phyloP scores from a whole-genome alignment of 2,888 invertebrate genomes.

The Oscheius sp. region DNA sequence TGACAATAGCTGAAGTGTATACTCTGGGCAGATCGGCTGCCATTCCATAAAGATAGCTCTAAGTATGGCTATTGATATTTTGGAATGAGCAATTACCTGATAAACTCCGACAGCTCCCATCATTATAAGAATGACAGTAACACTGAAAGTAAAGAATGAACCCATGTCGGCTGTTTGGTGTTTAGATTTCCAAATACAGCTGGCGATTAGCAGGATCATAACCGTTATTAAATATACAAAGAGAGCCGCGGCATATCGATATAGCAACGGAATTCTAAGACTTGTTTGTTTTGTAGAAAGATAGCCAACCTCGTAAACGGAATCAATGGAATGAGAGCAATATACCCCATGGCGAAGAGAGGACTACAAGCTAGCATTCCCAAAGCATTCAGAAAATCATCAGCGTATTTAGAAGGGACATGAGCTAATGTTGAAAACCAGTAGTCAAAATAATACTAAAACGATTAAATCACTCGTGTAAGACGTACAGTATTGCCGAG shows the following conservation, averaged over 20 bases:
- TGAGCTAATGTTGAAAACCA: constrained; percentile 30
- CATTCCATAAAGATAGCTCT: constrained; percentile 36
- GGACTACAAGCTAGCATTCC: constrained; percentile 36
- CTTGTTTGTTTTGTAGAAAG: not conserved
- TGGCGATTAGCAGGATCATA: constrained; percentile 1
- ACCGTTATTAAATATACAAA: not conserved
- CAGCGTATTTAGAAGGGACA: constrained; percentile 9
- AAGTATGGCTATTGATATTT: not conserved
- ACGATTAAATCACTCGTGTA: not conserved
- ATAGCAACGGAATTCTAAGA: constrained; percentile 5
- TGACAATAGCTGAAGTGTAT: constrained; percentile 31
- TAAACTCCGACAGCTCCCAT: constrained; percentile 32
- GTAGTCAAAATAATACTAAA: constrained; percentile 38
- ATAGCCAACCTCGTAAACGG: constrained; percentile 15
- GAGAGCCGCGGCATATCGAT: not conserved
- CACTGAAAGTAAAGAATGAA: constrained; percentile 18
- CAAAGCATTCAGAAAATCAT: constrained; percentile 27
- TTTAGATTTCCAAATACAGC: constrained; percentile 15
- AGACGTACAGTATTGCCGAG: constrained; percentile 20
- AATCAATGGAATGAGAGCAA: constrained; percentile 23
- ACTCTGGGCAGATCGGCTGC: constrained; percentile 25
- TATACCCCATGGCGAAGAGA: constrained; percentile 26
- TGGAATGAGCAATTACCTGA: constrained; percentile 23
- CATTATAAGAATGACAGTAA: constrained; percentile 25
- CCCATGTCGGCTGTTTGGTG: constrained; percentile 4